A percentile compares a stretch with the other conserved stretches of the same genome.
These are phyloP conservation scores for Ophion slaviceki DNA, from an alignment of 2,888 invertebrate species.

Conservation along the genomic window DNA sequence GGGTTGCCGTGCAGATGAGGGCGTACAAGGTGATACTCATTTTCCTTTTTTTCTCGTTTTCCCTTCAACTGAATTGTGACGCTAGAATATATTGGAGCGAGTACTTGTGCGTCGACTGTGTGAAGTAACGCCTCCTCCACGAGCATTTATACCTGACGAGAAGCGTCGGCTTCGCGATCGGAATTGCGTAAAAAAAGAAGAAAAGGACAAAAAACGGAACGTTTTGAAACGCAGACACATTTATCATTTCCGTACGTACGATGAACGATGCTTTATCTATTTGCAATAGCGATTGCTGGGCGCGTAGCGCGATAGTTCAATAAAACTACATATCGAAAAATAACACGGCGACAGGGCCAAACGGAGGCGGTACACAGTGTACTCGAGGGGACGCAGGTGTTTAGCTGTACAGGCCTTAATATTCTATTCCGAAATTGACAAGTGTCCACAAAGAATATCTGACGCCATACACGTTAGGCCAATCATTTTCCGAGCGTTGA, in stretches of 20 bases:
- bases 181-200: neutral
- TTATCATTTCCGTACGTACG: neutral
- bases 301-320: no score
- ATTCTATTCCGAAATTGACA: no score
- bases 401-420: no score
- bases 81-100: constrained; percentile 6
- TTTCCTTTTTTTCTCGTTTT: neutral
- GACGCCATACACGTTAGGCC: no score
- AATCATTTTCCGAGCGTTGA: no score
- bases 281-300: no score
- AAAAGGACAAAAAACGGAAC: neutral
- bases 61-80: neutral
- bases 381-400: no score
- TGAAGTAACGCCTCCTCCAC: constrained; percentile 26
- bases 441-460: no score
- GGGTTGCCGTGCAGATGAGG: constrained; percentile 25
- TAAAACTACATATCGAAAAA: no score
- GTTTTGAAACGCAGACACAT: neutral
- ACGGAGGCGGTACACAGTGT: no score
- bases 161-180: constrained; percentile 7
- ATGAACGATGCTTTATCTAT: no score
- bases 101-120: constrained; percentile 10
- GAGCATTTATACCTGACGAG: constrained; percentile 54
- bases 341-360: no score
- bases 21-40: constrained; percentile 30